Evolutionary conservation across 2,888 invertebrate species (phyloP), one percentile per base, ranked within the genome.

Genomic region (Trachelus tabidus): DNA sequence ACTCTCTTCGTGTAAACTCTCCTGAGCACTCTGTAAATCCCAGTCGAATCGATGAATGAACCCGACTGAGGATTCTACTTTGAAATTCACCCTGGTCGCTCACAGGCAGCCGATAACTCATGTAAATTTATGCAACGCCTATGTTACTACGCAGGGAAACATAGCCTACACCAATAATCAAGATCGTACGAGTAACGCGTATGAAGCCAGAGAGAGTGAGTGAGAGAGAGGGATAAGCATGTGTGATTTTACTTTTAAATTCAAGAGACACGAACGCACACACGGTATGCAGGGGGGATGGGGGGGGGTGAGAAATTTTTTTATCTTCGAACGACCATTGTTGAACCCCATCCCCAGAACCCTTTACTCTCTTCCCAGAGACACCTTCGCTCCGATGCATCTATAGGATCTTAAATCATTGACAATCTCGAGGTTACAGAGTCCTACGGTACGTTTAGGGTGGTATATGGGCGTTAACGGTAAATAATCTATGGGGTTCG

Each of bases 241-340:
- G 33, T 34, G 15, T 77, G 80, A 87, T 87, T 87, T 87, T 83
- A 87, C 87, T 87, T 87, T 87, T 82, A 86, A 87, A 87, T 87
- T 82, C 83, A 80, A 77, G 75, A 77, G 69, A 69, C 75, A 79
- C 69, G 76, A 40, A 15, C 15, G 4, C 15, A 56, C 56, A 56
- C 56, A 9, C 9, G 56, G 56, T 56, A 56, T 56, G 2, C 56
- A 9, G 15, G 9, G 23, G 9, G 1, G 35, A 11, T n/a, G n/a
- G n/a, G 0, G 12, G 35, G 12, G 35, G 3, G 3, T 2, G 15
- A 6, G 15, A 23, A 56, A 56, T 56, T 23, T 56, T 23, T 23
- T 9, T 56, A 56, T 56, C 56, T 56, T 56, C 23, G 56, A 23
- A 56, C 56, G 23, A 56, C 56, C 56, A 56, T 56, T 56, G 56